Base-by-base conservation (phyloP, 1,140 invertebrate species). In the Aphis craccivora region DNA sequence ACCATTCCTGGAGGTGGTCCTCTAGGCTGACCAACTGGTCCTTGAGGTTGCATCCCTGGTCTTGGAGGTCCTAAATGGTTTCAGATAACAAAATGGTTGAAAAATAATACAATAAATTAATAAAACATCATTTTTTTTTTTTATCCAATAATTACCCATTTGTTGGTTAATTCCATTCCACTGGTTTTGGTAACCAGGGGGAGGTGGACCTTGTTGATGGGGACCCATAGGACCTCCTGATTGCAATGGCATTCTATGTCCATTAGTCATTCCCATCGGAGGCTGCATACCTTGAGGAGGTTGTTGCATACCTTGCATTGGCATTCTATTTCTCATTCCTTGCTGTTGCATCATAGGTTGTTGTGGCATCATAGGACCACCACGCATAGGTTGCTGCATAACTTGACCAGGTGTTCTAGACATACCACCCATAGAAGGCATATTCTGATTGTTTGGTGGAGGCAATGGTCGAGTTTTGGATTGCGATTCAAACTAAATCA, bases 381-480 rank as follows among this genome's bases (percentile, higher is more conserved):
- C 94, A 18, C 92, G 91, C 60, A 94, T 93, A 30, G 92, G 94
- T 67, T 94, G 94, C 83, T 94, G 94, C 90, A 94, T 94, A 81
- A 94, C 94, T 84, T 94, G 93, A 30, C 94, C 94, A 55, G 94
- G 91, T 83, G 91, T 84, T 93, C 91, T 55, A 18, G 91, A 93
- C 91, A 93, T 93, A 30, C 91, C 91, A 40, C 91, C 91, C 91
- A 93, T 93, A n/a, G 76, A 81, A 43, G 81, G 48, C 91, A 93
- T 93, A 53, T 93, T 93, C 48, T 93, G 91, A 86, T 93, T 93
- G 43, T 93, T 94, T 94, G 95, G 95, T 40, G 95, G 97, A 93
- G 97, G 97, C 55, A 97, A 96, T 53, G 98, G 97, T 93, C 98
- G 96, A 35, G 98, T 98, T 95, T 98, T 98, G 92, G 98, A 98